Percentiles rank a stretch among this genome's conserved stretches.
phyloP scores from a whole-genome alignment of 2,113 vertebrate genomes.

The Lepisosteus oculatus region DNA sequence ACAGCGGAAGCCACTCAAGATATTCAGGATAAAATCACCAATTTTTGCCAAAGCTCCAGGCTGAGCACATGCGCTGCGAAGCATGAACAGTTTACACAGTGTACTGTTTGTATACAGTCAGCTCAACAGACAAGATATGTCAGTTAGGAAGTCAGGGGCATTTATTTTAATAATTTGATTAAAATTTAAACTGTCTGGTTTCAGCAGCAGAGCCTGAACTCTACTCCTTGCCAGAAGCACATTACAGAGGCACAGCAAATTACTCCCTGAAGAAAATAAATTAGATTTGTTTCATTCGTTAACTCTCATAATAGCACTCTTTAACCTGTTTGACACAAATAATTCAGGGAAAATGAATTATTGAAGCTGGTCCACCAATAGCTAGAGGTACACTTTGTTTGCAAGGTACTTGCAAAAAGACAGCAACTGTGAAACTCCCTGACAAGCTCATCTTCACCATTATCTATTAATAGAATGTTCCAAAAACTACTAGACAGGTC shows the following conservation, averaged over 20 bases:
- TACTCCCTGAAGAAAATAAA: neutral
- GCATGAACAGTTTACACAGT: neutral
- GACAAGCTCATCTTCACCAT: slow-evolving; percentile 4
- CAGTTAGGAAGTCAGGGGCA: neutral
- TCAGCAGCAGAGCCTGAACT: neutral
- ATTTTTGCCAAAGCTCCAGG: slow-evolving; percentile 2
- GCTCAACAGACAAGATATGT: neutral
- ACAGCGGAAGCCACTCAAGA: neutral
- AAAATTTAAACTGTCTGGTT: neutral
- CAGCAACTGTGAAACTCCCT: slow-evolving; percentile 2
- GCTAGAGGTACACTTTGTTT: neutral
- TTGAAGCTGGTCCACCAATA: neutral
- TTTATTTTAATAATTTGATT: neutral
- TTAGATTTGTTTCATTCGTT: neutral
- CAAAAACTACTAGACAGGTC: neutral
- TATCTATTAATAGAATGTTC: neutral
- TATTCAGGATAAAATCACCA: neutral
- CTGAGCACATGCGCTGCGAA: neutral
- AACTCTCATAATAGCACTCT: neutral
- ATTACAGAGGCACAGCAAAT: slow-evolving; percentile 5
- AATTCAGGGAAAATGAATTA: neutral
- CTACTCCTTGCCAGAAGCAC: neutral
- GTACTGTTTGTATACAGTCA: neutral
- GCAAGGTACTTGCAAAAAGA: neutral
- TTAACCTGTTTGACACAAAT: neutral